Percentiles rank a stretch among this genome's conserved stretches.
phyloP scores from a whole-genome alignment of 2,888 invertebrate genomes.

The Trichogramma evanescens region DNA sequence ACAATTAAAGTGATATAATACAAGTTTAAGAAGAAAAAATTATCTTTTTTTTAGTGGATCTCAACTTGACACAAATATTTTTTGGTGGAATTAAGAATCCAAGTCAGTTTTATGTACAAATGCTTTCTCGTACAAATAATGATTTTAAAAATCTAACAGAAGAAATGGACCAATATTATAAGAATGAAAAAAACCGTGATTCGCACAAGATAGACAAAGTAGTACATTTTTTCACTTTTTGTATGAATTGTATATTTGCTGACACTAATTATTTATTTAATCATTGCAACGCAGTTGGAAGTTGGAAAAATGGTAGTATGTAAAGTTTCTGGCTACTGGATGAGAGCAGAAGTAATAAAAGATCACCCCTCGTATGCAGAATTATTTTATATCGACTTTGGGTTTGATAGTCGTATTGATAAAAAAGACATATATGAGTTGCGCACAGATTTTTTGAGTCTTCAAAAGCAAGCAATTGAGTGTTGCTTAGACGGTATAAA shows the following conservation, averaged over 20 bases:
- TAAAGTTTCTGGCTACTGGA: slow-evolving; percentile 76
- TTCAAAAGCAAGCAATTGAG: slow-evolving; percentile 80
- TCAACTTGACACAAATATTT: slow-evolving; percentile 72
- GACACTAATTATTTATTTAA: not conserved
- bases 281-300: slow-evolving; percentile 46
- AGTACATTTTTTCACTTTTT: slow-evolving; percentile 11
- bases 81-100: slow-evolving; percentile 80
- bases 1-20: not conserved
- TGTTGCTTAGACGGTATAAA: slow-evolving; percentile 72
- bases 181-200: slow-evolving; percentile 56
- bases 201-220: slow-evolving; percentile 50
- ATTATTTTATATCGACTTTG: slow-evolving; percentile 81
- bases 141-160: slow-evolving; percentile 73
- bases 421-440: slow-evolving; percentile 65
- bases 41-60: slow-evolving; percentile 34
- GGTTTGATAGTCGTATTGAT: slow-evolving; percentile 67
- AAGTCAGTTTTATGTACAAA: slow-evolving; percentile 78
- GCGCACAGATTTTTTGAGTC: slow-evolving; percentile 65
- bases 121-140: slow-evolving; percentile 65
- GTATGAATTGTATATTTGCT: not conserved
- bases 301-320: slow-evolving; percentile 81
- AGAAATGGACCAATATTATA: slow-evolving; percentile 78
- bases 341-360: slow-evolving; percentile 64
- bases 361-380: slow-evolving; percentile 55
- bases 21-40: not conserved